These are phyloP conservation scores for Agonopterix alstromeriana DNA, from an alignment of 2,888 invertebrate species.

Conservation along the genomic window DNA sequence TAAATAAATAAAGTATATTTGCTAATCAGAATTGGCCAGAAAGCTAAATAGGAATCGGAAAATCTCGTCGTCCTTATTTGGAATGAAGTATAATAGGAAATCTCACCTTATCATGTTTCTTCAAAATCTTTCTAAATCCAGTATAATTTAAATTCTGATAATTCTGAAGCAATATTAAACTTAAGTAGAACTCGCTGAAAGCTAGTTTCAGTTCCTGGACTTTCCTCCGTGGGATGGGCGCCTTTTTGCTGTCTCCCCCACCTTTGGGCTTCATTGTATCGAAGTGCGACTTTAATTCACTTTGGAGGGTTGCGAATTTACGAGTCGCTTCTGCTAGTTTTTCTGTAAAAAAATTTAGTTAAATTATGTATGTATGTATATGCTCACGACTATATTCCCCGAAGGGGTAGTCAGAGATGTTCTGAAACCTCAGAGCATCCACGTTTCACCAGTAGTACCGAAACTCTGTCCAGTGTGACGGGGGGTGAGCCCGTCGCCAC, in stretches of 20 bases:
- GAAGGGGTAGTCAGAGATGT: too few species aligned
- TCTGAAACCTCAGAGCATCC: too few species aligned
- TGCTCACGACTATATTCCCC: too few species aligned
- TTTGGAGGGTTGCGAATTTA: conserved; percentile 93
- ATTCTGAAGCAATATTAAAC: conserved; percentile 96
- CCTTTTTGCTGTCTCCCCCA: conserved; percentile 59
- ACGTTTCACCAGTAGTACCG: too few species aligned
- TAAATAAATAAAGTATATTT: too few species aligned
- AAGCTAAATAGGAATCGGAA: too few species aligned
- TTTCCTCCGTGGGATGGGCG: conserved; percentile 84
- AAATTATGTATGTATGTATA: too few species aligned
- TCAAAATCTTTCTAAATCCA: conserved; percentile 98
- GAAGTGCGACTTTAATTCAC: conserved; percentile 84
- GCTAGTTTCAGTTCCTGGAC: conserved; percentile 95
- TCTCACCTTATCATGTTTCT: conserved; percentile 97
- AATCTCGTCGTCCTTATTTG: too few species aligned
- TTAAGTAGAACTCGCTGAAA: conserved; percentile 98
- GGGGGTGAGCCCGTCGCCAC: too few species aligned
- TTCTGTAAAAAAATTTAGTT: conserved; percentile 72
- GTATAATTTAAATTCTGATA: conserved; percentile 99
- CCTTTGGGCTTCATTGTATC: conserved; percentile 72
- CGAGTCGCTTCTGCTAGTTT: conserved; percentile 98
- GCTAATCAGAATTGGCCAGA: too few species aligned
- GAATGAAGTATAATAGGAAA: too few species aligned
- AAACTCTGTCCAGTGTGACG: too few species aligned